phyloP scores from a whole-genome alignment of 2,113 vertebrate genomes.

The Cervus canadensis region DNA sequence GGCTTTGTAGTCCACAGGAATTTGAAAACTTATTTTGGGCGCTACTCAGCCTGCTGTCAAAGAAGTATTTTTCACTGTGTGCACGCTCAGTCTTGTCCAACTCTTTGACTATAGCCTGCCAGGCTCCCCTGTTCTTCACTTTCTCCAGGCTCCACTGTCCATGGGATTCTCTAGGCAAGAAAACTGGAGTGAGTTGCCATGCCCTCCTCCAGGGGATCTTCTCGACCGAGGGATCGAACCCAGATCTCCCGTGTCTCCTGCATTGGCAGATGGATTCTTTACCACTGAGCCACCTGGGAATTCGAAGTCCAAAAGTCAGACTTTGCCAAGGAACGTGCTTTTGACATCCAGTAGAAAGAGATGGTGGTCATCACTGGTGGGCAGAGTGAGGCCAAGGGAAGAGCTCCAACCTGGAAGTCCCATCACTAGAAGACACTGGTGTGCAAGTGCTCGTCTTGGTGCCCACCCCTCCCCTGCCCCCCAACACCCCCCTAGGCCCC shows the following conservation, averaged over 20 bases:
- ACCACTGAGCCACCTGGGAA: not conserved
- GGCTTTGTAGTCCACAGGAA: too few species aligned
- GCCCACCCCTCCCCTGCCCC: not conserved
- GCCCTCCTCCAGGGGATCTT: not conserved
- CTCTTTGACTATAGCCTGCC: not conserved
- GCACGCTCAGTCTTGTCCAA: not conserved
- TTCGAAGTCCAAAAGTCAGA: not conserved
- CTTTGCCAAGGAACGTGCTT: not conserved
- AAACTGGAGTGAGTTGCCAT: not conserved
- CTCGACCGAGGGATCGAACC: not conserved
- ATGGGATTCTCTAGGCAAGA: not conserved
- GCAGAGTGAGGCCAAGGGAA: too few species aligned
- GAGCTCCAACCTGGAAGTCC: not conserved
- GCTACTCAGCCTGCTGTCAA: not conserved
- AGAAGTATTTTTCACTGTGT: not conserved
- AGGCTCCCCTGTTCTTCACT: not conserved
- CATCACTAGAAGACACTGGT: fast-evolving
- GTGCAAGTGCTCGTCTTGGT: not conserved
- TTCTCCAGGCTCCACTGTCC: not conserved
- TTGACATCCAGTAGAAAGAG: not conserved
- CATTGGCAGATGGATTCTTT: not conserved
- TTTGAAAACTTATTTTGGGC: not conserved
- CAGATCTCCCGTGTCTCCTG: not conserved
- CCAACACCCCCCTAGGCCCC: not conserved
- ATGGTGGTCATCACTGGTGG: not conserved